These are phyloP conservation scores for Petrocephalus microphthalmus DNA, from an alignment of 2,113 vertebrate genomes.

Conservation along the genomic window DNA sequence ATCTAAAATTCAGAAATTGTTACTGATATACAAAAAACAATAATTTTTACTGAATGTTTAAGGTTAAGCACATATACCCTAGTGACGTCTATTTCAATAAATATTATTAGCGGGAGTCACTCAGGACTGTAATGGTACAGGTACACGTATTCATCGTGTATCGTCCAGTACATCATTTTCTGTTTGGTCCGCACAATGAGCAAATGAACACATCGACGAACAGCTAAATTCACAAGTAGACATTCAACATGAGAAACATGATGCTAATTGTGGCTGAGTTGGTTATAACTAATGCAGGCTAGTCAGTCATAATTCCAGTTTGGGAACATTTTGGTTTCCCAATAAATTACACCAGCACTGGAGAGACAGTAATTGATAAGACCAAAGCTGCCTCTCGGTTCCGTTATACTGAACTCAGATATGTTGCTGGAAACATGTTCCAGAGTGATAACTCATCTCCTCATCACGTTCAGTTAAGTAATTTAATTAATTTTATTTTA, in stretches of 20 bases:
- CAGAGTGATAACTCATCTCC: too few species aligned
- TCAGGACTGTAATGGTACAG: neutral
- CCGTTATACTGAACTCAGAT: neutral
- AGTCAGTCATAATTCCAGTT: neutral
- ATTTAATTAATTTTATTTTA: neutral
- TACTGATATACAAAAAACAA: neutral
- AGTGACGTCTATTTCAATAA: neutral
- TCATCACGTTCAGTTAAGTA: too few species aligned
- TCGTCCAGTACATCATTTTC: neutral
- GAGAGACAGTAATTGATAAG: neutral
- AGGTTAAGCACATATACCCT: neutral
- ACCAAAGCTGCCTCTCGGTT: neutral
- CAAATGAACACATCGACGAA: neutral
- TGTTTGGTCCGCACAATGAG: neutral
- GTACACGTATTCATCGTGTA: neutral
- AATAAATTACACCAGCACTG: neutral
- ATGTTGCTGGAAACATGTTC: neutral
- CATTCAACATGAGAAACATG: neutral
- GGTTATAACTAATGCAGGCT: too few species aligned
- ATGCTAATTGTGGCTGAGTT: neutral
- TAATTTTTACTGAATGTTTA: neutral
- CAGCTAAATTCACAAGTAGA: neutral
- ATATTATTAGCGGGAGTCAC: neutral
- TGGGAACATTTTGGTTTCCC: neutral
- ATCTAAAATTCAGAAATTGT: neutral